phyloP scores from a whole-genome alignment of 37 sponge, comb jelly and placozoan species.

The Hormiphora californensis region DNA sequence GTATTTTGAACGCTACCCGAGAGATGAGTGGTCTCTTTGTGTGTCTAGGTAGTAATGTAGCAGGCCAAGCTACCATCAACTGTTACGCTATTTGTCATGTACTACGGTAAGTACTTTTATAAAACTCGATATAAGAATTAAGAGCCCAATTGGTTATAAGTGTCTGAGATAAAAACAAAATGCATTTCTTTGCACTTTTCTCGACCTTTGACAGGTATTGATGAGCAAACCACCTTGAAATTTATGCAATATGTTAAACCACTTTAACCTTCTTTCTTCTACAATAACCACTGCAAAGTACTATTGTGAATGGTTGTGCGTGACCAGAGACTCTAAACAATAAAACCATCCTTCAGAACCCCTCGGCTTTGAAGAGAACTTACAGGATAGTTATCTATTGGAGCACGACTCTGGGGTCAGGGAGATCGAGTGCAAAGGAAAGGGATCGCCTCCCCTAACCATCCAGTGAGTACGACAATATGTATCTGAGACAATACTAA shows the following conservation, averaged over 20 bases:
- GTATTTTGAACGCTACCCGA: not conserved
- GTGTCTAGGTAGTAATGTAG: constrained; percentile 18
- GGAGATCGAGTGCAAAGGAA: not conserved
- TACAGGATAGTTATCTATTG: not conserved
- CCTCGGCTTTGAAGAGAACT: constrained; percentile 8
- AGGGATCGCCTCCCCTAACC: constrained; percentile 12
- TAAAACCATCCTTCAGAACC: not conserved
- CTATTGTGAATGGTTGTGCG: no score
- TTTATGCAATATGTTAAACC: no score
- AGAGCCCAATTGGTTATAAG: no score
- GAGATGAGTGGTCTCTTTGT: not conserved
- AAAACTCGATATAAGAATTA: no score
- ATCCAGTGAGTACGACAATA: no score
- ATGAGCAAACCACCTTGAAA: no score
- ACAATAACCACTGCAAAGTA: no score
- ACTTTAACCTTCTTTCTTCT: no score
- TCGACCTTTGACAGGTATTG: no score
- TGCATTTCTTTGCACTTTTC: no score
- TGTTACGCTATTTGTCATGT: constrained; percentile 9
- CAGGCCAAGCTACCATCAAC: not conserved
- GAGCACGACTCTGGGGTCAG: not conserved
- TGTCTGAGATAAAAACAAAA: no score
- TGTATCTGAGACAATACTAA: no score
- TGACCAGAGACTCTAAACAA: not conserved
- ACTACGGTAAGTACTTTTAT: not conserved